Percentiles rank a stretch among this genome's conserved stretches.
Conservation (phyloP, 2,797 vertebrate species). For the Falco biarmicus region DNA sequence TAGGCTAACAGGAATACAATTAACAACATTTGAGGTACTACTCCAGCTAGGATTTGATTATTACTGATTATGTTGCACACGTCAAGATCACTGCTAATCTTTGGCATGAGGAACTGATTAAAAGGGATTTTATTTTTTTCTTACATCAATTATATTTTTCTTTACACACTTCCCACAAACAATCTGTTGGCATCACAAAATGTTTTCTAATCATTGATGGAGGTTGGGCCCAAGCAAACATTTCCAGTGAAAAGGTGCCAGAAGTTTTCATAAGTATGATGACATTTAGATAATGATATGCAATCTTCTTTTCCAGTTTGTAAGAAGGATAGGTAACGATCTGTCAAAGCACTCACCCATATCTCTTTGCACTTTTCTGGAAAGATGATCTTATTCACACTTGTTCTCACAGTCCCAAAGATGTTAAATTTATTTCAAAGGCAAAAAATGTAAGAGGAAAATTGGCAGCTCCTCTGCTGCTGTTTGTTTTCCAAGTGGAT, state of each 20-base stretch:
- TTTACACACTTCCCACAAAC: conserved; percentile 31
- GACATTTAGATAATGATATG: not conserved
- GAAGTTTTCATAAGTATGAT: not conserved
- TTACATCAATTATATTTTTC: conserved; percentile 30
- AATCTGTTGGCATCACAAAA: conserved; percentile 29
- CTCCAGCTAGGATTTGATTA: conserved; percentile 47
- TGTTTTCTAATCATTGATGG: not conserved
- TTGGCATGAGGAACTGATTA: conserved; percentile 78
- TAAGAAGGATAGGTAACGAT: not conserved
- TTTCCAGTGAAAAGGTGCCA: conserved; percentile 9
- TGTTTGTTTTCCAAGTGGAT: not conserved
- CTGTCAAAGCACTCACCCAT: not conserved
- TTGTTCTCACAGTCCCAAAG: not conserved
- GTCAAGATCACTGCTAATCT: conserved; percentile 73
- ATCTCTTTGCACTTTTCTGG: not conserved
- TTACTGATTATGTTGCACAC: conserved; percentile 66
- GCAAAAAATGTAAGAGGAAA: not conserved
- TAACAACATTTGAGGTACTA: conserved; percentile 27
- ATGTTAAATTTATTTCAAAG: not conserved
- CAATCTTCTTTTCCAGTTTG: not conserved
- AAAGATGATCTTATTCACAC: not conserved
- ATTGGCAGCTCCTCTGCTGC: not conserved
- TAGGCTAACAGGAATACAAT: conserved; percentile 5
- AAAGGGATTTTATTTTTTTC: conserved; percentile 51
- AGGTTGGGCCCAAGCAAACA: not conserved